Base-by-base conservation (phyloP, 2,888 invertebrate species). In the Drymonia ruficornis region DNA sequence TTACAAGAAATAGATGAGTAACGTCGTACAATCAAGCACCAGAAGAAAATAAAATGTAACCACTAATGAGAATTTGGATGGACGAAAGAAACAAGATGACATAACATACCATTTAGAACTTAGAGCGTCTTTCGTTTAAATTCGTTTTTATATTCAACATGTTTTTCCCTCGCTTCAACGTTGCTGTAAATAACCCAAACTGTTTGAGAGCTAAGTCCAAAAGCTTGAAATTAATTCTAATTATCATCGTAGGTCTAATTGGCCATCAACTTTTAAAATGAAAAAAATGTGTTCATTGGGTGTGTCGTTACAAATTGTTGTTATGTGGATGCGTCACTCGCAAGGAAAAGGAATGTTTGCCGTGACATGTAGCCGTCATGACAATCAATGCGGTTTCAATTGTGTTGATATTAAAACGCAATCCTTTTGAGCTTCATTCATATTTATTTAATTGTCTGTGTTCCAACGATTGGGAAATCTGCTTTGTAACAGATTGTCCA, bases 321-420 rank as follows among this genome's bases (percentile, higher is more conserved):
- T 36, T 56, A 52, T 53, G 36, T 50, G 16, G 62, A 52, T 64
- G 64, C 65, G 15, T 65, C 65, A 65, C 29, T 52, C 15, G 36
- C 16, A 40, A 52, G 40, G 45, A 45, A 52, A 63, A 49, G 13
- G 9, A 40, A 38, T 53, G 18, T 50, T 65, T 53, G 50, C 50
- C 13, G 61, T 53, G 50, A 45, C 51, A 45, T 57, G 15, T 45
- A 13, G 58, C 45, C 40, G 52, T 45, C 36, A n/a, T 5, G 36
- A n/a, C n/a, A n/a, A n/a, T n/a, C 36, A 13, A 9, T 36, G n/a
- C n/a, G 36, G n/a, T 36, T 36, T n/a, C n/a, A n/a, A 36, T 36
- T 36, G 36, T 13, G 36, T 36, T 36, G 36, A n/a, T 36, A n/a
- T 31, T 11, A 36, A 13, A 36, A 36, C n/a, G 36, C 13, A 3